Percentiles rank a stretch among this genome's conserved stretches.
phyloP scores from a whole-genome alignment of 2,888 invertebrate genomes.

The Dichetophora obliterata region DNA sequence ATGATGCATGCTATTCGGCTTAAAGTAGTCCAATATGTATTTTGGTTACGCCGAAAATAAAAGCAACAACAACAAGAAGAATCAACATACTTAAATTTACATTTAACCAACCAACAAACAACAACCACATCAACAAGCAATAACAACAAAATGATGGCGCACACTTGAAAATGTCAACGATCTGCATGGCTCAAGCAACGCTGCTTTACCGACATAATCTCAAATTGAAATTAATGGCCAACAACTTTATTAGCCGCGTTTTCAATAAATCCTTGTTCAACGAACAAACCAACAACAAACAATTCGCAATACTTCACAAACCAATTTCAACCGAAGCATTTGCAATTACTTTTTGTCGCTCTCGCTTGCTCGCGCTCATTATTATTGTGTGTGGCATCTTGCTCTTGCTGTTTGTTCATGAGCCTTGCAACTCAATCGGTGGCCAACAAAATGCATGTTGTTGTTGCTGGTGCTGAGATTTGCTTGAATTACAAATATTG shows the following conservation, averaged over 20 bases:
- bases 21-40: too few relatives aligned
- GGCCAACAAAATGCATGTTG: neutral
- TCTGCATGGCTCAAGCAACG: neutral
- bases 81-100: neutral
- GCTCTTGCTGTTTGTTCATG: neutral
- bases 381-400: neutral
- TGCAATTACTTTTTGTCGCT: neutral
- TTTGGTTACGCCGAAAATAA: too few relatives aligned
- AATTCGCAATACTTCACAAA: neutral
- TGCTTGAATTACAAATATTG: neutral
- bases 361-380: neutral
- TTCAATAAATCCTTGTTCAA: constrained; percentile 21
- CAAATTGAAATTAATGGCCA: constrained; percentile 33
- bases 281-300: neutral
- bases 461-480: constrained; percentile 17
- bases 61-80: constrained; percentile 2
- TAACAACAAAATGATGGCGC: neutral
- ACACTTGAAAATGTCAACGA: constrained; percentile 16
- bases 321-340: neutral
- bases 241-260: constrained; percentile 28
- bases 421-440: neutral
- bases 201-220: constrained; percentile 4
- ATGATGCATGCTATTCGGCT: too few relatives aligned
- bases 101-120: too few relatives aligned
- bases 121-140: neutral